Conservation (phyloP, 2,888 invertebrate genomes). For the Actias luna region DNA sequence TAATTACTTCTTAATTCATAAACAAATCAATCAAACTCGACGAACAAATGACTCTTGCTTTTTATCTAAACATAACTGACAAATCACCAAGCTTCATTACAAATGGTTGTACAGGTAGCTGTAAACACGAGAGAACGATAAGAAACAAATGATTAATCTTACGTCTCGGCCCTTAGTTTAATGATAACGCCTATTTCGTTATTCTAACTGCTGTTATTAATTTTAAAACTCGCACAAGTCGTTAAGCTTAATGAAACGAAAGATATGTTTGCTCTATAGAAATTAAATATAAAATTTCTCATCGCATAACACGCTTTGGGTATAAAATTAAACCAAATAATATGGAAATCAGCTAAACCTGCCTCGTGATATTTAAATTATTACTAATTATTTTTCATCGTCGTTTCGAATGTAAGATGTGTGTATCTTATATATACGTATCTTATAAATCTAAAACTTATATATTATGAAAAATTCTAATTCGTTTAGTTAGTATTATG, state of each 20-base stretch:
- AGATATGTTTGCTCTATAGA: slow-evolving; percentile 5
- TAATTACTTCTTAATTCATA: slow-evolving; percentile 14
- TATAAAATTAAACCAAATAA: background rate
- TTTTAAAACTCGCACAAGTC: slow-evolving; percentile 33
- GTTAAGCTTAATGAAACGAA: slow-evolving; percentile 11
- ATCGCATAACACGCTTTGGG: background rate
- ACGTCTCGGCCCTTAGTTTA: slow-evolving; percentile 53
- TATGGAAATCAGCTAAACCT: slow-evolving; percentile 1
- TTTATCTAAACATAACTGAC: slow-evolving; percentile 29
- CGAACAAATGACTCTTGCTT: slow-evolving; percentile 15
- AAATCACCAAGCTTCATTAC: slow-evolving; percentile 41
- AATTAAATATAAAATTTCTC: slow-evolving; percentile 4
- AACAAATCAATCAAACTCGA: slow-evolving; percentile 17
- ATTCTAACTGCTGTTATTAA: slow-evolving; percentile 60
- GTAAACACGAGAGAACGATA: slow-evolving; percentile 48
- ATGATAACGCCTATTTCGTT: slow-evolving; percentile 58
- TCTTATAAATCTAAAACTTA: too few relatives aligned
- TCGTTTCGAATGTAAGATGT: background rate
- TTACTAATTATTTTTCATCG: background rate
- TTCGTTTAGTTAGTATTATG: too few relatives aligned
- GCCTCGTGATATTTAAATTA: background rate
- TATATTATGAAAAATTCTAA: too few relatives aligned
- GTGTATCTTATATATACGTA: too few relatives aligned
- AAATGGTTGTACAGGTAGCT: slow-evolving; percentile 48
- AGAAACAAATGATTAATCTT: slow-evolving; percentile 60